A percentile compares a stretch with the other conserved stretches of the same genome.
Conservation (phyloP, 2,888 invertebrate species). For the Syritta pipiens region DNA sequence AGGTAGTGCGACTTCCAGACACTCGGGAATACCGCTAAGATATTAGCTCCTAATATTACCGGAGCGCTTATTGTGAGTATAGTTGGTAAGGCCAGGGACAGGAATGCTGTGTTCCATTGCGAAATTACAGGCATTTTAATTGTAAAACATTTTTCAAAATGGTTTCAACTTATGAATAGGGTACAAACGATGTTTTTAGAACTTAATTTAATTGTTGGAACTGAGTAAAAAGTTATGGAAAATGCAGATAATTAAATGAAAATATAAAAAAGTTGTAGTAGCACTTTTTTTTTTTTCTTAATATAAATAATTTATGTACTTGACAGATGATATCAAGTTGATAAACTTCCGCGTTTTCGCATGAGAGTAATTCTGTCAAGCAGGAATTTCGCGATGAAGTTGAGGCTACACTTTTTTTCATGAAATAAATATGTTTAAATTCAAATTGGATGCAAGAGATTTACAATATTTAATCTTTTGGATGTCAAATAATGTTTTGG, state of each 20-base stretch:
- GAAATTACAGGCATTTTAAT: constrained; percentile 48
- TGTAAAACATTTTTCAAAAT: constrained; percentile 46
- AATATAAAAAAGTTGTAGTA: too few species aligned
- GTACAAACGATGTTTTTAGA: neutral
- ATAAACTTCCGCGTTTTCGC: constrained; percentile 20
- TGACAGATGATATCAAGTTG: constrained; percentile 35
- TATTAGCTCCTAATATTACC: constrained; percentile 72
- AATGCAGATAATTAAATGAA: constrained; percentile 45
- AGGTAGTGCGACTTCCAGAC: constrained; percentile 78
- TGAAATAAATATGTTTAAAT: too few species aligned
- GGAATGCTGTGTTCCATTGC: constrained; percentile 53
- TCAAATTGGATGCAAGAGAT: too few species aligned
- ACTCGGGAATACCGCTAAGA: constrained; percentile 77
- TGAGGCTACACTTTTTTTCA: too few species aligned
- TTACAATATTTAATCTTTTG: too few species aligned
- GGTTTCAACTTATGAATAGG: constrained; percentile 19
- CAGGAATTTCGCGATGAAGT: neutral
- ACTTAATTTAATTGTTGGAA: constrained; percentile 13
- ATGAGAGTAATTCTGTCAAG: constrained; percentile 9
- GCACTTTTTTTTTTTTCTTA: constrained; percentile 26
- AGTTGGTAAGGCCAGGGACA: constrained; percentile 66
- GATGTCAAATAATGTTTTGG: too few species aligned
- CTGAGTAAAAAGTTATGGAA: constrained; percentile 20
- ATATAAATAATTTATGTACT: constrained; percentile 28
- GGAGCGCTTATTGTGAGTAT: constrained; percentile 57